These are phyloP conservation scores for Paratrypauchen microcephalus DNA, from an alignment of 2,797 vertebrate species.

Conservation along the genomic window DNA sequence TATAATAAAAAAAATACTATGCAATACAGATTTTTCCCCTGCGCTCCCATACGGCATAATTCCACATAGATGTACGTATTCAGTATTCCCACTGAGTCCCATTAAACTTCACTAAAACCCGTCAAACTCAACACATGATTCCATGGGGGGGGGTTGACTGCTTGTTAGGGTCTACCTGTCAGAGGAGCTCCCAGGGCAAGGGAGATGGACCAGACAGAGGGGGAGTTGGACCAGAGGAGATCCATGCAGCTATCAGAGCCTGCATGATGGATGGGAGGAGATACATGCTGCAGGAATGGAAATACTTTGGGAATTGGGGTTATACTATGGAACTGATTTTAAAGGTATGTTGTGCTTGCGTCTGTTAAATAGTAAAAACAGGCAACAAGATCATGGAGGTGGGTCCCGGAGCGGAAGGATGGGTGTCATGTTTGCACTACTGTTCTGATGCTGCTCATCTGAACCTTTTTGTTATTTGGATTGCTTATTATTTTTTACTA, in stretches of 20 bases:
- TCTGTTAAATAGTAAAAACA: too few relatives aligned
- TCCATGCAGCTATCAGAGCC: slow-evolving; percentile 39
- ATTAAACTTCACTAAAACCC: slow-evolving; percentile 68
- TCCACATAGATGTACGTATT: slow-evolving; percentile 39
- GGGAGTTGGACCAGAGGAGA: slow-evolving; percentile 14
- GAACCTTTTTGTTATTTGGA: too few relatives aligned
- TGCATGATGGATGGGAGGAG: slow-evolving; percentile 19
- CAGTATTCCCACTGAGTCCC: slow-evolving; percentile 51
- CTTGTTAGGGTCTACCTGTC: slow-evolving; percentile 71
- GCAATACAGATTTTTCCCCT: not conserved
- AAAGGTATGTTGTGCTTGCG: too few relatives aligned
- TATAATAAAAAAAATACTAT: not conserved
- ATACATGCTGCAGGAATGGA: not conserved
- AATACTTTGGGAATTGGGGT: not conserved
- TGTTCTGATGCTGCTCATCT: too few relatives aligned
- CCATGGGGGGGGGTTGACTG: slow-evolving; percentile 35
- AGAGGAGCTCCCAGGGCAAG: slow-evolving; percentile 54
- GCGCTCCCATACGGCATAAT: slow-evolving; percentile 53
- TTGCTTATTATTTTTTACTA: too few relatives aligned
- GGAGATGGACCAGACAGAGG: slow-evolving; percentile 20
- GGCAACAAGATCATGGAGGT: too few relatives aligned
- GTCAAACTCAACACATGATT: slow-evolving; percentile 60
- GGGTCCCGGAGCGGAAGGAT: too few relatives aligned
- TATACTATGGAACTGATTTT: too few relatives aligned
- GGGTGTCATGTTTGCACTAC: too few relatives aligned